A percentile compares a stretch with the other conserved stretches of the same genome.
phyloP scores from a whole-genome alignment of 2,797 vertebrate species.

The Xenentodon cancila region DNA sequence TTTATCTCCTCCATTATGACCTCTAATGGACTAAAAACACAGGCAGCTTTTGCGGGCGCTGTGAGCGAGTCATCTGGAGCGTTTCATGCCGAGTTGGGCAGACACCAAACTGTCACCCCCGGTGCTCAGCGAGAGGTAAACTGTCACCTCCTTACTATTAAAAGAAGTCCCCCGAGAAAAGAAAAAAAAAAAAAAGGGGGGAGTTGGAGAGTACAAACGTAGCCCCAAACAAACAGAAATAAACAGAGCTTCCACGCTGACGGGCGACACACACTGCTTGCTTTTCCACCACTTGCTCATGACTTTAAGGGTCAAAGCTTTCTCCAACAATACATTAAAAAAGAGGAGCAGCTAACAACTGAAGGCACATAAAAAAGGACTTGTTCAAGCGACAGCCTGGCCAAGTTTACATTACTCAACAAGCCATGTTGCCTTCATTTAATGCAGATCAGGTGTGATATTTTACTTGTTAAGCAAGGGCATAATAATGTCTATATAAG shows the following conservation, averaged over 20 bases:
- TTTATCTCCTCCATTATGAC: conserved; percentile 58
- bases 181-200: conserved; percentile 39
- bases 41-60: conserved; percentile 16
- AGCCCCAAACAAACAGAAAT: conserved; percentile 66
- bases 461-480: conserved; percentile 36
- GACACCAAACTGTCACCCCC: conserved; percentile 44
- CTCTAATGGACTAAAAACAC: conserved; percentile 31
- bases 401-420: conserved; percentile 47
- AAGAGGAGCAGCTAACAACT: conserved; percentile 55
- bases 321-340: conserved; percentile 44
- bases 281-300: conserved; percentile 15
- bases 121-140: conserved; percentile 18
- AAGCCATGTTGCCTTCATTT: conserved; percentile 50
- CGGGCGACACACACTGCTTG: conserved; percentile 24
- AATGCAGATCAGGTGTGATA: conserved; percentile 45
- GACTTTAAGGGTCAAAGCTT: conserved; percentile 55
- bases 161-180: conserved; percentile 70
- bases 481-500: conserved; percentile 67
- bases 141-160: conserved; percentile 74
- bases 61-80: conserved; percentile 27
- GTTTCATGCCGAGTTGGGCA: conserved; percentile 50
- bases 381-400: conserved; percentile 26
- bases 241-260: conserved; percentile 45
- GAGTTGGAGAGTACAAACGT: conserved; percentile 50
- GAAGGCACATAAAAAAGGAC: conserved; percentile 25